These are phyloP conservation scores for Rambutsinella grinnellia DNA, from an alignment of 2,888 invertebrate species.

Conservation along the genomic window DNA sequence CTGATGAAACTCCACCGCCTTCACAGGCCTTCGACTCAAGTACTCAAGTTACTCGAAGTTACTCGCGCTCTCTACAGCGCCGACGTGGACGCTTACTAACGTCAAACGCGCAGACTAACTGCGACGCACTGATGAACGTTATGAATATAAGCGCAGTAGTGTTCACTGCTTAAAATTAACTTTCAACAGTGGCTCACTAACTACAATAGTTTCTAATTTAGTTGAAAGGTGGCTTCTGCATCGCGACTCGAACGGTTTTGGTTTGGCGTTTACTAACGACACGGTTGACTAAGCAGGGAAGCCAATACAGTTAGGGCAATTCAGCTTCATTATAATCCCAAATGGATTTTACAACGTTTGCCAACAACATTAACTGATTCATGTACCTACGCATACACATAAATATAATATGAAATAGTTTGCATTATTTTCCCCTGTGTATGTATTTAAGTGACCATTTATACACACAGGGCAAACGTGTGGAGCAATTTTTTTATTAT, in stretches of 20 bases:
- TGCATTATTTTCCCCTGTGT: background rate
- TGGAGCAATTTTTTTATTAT: background rate
- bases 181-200: no score
- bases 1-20: background rate
- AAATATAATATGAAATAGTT: background rate
- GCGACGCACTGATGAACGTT: no score
- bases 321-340: no score
- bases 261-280: no score
- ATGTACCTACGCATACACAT: background rate
- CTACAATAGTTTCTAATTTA: no score
- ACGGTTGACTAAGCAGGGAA: background rate
- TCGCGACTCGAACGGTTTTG: no score
- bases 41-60: background rate
- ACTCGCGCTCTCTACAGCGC: background rate
- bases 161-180: no score
- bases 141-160: no score
- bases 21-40: background rate
- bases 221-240: no score
- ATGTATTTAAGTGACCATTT: background rate
- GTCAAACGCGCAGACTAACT: slow-evolving; percentile 3
- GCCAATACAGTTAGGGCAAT: background rate
- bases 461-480: background rate
- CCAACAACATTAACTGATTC: background rate
- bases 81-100: slow-evolving; percentile 6
- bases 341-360: no score